Conservation (phyloP, 2,888 invertebrate genomes). For the Ceratothoa steindachneri region DNA sequence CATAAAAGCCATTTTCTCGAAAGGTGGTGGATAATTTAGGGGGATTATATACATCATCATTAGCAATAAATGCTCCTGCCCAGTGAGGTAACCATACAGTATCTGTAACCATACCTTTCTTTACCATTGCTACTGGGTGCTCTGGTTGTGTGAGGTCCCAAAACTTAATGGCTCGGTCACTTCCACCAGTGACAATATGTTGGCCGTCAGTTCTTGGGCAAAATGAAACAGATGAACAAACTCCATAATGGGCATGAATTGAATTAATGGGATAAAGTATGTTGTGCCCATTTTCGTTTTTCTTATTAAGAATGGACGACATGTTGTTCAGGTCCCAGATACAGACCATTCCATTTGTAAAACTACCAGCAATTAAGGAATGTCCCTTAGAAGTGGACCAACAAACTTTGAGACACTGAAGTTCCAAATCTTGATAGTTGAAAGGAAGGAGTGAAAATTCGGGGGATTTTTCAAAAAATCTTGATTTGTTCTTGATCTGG, state of each 20-base stretch:
- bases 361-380: slow-evolving; percentile 62
- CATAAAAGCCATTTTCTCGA: slow-evolving; percentile 35
- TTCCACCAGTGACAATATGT: slow-evolving; percentile 64
- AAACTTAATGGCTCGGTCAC: slow-evolving; percentile 65
- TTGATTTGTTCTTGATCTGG: slow-evolving; percentile 50
- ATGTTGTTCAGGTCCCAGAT: slow-evolving; percentile 60
- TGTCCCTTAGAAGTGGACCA: slow-evolving; percentile 51
- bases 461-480: slow-evolving; percentile 54
- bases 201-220: slow-evolving; percentile 60
- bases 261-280: slow-evolving; percentile 60
- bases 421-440: neutral
- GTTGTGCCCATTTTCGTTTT: slow-evolving; percentile 54
- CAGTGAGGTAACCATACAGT: slow-evolving; percentile 59
- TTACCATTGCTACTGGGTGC: slow-evolving; percentile 53
- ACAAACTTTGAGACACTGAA: slow-evolving; percentile 49
- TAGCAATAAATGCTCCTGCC: slow-evolving; percentile 53
- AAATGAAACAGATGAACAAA: slow-evolving; percentile 53
- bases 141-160: slow-evolving; percentile 63
- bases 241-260: slow-evolving; percentile 58
- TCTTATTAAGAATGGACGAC: slow-evolving; percentile 58
- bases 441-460: slow-evolving; percentile 51
- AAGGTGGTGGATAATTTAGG: slow-evolving; percentile 25
- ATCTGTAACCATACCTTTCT: slow-evolving; percentile 56
- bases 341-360: slow-evolving; percentile 64
- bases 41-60: slow-evolving; percentile 49